Evolutionary conservation across 2,797 vertebrate genomes (phyloP), one percentile per base, ranked within the genome.

Genomic region (Catharus ustulatus): DNA sequence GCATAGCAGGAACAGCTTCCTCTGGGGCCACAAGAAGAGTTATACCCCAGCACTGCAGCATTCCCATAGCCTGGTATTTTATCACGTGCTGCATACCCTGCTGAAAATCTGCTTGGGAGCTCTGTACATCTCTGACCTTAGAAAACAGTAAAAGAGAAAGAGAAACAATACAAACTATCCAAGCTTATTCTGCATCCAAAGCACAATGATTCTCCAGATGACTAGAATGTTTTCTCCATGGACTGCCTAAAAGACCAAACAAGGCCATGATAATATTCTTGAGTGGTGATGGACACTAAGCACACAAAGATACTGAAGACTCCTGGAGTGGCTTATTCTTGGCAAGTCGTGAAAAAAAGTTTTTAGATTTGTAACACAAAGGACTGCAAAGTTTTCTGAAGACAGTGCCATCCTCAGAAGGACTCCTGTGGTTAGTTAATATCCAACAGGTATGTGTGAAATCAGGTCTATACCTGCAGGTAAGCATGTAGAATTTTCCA

Each of bases 381-480:
- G 34, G 24, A 34, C 36, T 77, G 17, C 38, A 72, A 87, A 61
- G 12, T 9, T 36, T 90, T 77, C 54, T 85, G 57, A 91, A 93
- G 71, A 54, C 38, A 66, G 24, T 81, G 40, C 10, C 32, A 69
- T 77, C 32, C 68, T 94, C 46, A 83, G 58, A 87, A 83, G 23
- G 23, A 46, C 78, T 85, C 42, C 20, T 71, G 77, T 45, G 49
- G 84, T 86, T 94, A 71, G 42, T 76, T 78, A 87, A 87, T 58
- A 80, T 49, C 49, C 32, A 80, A 3, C 27, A 48, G 46, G 68
- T 73, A 82, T 90, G 67, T 34, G 24, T 54, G 45, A 82, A 88
- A 86, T 89, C 68, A 93, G 27, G 62, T 91, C 76, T 77, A 49
- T 81, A 84, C 86, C 58, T 87, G 78, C 68, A 89, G 18, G 68